A percentile compares a stretch with the other conserved stretches of the same genome.
Conservation (phyloP, 2,113 vertebrate species). For the Eonycteris spelaea region DNA sequence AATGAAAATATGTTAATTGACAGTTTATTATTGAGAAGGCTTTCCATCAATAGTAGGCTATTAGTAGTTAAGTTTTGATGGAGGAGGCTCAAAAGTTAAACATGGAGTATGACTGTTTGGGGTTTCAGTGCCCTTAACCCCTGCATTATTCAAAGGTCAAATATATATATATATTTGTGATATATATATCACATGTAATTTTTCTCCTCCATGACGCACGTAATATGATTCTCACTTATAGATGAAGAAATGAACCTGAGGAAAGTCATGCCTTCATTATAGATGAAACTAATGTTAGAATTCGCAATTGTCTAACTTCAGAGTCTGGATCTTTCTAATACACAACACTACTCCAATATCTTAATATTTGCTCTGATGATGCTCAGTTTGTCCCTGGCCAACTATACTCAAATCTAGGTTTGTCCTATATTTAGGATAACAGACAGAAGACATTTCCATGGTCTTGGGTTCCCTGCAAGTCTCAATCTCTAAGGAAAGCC, state of each 20-base stretch:
- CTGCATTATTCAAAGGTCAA: background rate
- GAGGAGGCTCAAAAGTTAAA: background rate
- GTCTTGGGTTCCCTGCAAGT: background rate
- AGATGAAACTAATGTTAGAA: background rate
- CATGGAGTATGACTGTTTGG: background rate
- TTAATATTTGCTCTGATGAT: background rate
- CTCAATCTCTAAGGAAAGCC: background rate
- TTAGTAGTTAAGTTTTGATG: background rate
- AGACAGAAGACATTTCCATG: background rate
- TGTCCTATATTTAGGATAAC: background rate
- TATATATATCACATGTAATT: background rate
- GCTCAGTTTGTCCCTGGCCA: background rate
- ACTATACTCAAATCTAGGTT: background rate
- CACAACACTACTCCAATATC: fast-evolving
- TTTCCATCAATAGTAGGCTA: background rate
- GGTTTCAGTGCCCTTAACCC: background rate
- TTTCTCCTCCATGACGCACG: background rate
- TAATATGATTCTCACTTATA: background rate
- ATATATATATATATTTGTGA: too few species aligned
- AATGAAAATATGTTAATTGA: background rate
- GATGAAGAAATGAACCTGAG: background rate
- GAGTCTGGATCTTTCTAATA: background rate
- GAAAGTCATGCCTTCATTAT: background rate
- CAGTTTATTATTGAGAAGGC: background rate
- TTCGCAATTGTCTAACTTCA: background rate